Evolutionary conservation across 1,140 invertebrate genomes (phyloP), one percentile per base, ranked within the genome.

Genomic region (Bombus turneri): DNA sequence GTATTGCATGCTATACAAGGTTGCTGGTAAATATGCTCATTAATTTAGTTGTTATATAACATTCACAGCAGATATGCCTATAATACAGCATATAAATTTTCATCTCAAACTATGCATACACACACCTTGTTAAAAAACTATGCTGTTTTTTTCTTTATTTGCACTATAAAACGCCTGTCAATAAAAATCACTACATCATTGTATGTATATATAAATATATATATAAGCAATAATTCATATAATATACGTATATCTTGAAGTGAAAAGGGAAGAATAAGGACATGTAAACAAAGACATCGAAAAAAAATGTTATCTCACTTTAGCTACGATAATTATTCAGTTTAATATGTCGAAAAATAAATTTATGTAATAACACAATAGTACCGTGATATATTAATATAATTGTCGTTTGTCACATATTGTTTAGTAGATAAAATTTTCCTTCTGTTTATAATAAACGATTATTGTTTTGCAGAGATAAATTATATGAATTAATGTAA

Each of bases 141-240:
- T 72, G n/a, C 28, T 43, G 25, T 81, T n/a, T 31, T 31, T 73
- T 66, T 53, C 81, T 83, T 68, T 66, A 47, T 64, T 66, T 12
- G 25, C 59, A 76, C n/a, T 39, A 10, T 28, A 66, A 53, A 9
- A 75, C 4, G 22, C 15, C 25, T n/a, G 62, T 25, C 59, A 68
- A 3, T 62, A 53, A 82, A 66, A 41, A 76, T 83, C 75, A 53
- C 22, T 73, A 22, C 34, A 72, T 39, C 59, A 47, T 39, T 83
- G 81, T 83, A 75, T 43, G 75, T 82, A 75, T 37, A 66, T 83
- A 66, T 83, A 75, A 25, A 66, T 82, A 71, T 66, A 57, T 81
- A 47, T 64, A 75, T 75, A 76, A 75, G 59, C 41, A 83, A 75
- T 76, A 66, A 81, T 72, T 43, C 25, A 68, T 74, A 59, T 53